Evolutionary conservation across 2,797 vertebrate genomes (phyloP).

Genomic region (Phrynocephalus guinanensis): DNA sequence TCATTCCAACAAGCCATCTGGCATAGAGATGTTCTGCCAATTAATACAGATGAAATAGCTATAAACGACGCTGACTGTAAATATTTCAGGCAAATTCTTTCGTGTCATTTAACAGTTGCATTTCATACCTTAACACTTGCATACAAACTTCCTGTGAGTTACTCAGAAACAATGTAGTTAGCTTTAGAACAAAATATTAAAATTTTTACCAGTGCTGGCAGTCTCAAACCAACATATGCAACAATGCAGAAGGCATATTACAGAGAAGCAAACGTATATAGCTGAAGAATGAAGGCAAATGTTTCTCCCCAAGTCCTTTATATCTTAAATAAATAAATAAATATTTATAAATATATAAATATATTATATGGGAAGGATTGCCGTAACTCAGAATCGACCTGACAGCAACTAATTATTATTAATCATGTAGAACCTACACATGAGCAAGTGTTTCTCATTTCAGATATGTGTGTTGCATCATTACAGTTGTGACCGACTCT

Average conservation of each 20-base stretch:
- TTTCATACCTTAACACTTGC: conserved; percentile 37
- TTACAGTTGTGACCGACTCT: too few species aligned
- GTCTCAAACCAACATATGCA: neutral
- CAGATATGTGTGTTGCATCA: too few species aligned
- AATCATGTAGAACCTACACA: too few species aligned
- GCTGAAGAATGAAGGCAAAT: neutral
- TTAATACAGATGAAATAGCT: conserved; percentile 46
- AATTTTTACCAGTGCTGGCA: too few species aligned
- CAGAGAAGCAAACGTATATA: neutral
- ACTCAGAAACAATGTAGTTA: conserved; percentile 13
- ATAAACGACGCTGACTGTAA: conserved; percentile 48
- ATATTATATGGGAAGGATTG: neutral
- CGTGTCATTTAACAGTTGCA: conserved; percentile 31
- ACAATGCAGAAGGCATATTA: neutral
- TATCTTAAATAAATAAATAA: too few species aligned
- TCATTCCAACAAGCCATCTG: conserved; percentile 70
- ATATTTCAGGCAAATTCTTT: conserved; percentile 46
- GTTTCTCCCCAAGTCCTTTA: neutral
- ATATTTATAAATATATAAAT: too few species aligned
- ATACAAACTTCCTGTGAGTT: neutral
- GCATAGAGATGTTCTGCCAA: conserved; percentile 56
- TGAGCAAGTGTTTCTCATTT: too few species aligned
- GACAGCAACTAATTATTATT: neutral
- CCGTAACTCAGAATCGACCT: neutral
- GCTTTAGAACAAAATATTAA: neutral